phyloP scores from a whole-genome alignment of 2,888 invertebrate genomes.

The Apeira syringaria region DNA sequence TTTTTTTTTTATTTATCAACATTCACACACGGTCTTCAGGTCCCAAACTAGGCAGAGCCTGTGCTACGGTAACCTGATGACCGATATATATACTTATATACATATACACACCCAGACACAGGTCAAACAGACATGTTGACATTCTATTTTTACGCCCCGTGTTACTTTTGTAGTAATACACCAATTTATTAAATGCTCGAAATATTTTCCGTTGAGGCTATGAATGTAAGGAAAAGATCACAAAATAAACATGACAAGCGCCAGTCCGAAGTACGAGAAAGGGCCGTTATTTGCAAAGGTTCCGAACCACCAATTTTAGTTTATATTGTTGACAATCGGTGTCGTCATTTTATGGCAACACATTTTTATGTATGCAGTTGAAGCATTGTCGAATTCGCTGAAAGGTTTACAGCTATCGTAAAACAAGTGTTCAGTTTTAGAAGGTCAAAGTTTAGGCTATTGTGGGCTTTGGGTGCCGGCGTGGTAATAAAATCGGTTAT shows the following conservation, averaged over 20 bases:
- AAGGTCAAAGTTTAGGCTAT: conserved; percentile 49
- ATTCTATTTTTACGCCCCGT: no score
- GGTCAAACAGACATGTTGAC: no score
- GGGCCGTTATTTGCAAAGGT: conserved; percentile 7
- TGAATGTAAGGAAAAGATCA: not conserved
- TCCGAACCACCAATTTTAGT: conserved; percentile 20
- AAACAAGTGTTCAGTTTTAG: conserved; percentile 52
- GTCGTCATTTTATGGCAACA: conserved; percentile 59
- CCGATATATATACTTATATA: no score
- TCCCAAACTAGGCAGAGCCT: no score
- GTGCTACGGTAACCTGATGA: no score
- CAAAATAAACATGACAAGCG: not conserved
- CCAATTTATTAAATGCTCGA: no score
- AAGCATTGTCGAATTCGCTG: conserved; percentile 57
- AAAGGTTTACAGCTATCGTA: conserved; percentile 65
- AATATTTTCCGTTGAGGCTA: no score
- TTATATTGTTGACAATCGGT: conserved; percentile 63
- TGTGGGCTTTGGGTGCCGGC: conserved; percentile 22
- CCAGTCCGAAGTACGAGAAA: not conserved
- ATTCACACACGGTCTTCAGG: no score
- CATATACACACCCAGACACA: no score
- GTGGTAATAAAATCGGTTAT: conserved; percentile 30
- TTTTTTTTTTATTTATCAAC: no score
- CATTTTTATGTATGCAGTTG: conserved; percentile 32
- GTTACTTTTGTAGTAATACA: no score